Percentiles rank a stretch among this genome's conserved stretches.
phyloP scores from a whole-genome alignment of 1,140 invertebrate genomes.

The Ptiloglossa arizonensis region DNA sequence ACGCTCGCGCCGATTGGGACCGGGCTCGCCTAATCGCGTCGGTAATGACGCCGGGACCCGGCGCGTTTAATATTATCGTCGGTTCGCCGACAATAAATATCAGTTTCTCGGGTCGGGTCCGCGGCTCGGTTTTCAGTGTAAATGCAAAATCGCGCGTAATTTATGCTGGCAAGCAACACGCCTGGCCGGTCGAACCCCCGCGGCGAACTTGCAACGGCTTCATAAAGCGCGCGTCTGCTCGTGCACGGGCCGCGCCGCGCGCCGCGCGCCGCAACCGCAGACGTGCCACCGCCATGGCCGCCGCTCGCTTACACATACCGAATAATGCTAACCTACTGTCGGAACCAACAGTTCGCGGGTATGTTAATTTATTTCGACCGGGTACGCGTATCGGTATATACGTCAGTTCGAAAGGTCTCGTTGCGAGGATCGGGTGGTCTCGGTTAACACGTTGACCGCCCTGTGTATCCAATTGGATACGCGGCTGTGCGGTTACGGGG shows the following conservation, averaged over 20 bases:
- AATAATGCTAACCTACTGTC: constrained; percentile 53
- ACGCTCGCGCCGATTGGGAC: background rate
- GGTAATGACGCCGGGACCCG: constrained; percentile 34
- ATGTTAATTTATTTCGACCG: background rate
- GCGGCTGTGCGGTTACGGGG: no score
- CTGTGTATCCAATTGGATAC: no score
- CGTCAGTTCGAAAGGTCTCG: no score
- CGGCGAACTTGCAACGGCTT: constrained; percentile 78
- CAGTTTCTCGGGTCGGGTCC: constrained; percentile 46
- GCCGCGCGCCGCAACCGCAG: constrained; percentile 24
- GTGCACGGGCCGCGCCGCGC: constrained; percentile 13
- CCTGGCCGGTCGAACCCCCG: constrained; percentile 73
- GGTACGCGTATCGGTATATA: background rate
- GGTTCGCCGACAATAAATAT: constrained; percentile 59
- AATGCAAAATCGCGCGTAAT: constrained; percentile 79
- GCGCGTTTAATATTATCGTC: constrained; percentile 52
- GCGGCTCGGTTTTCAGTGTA: constrained; percentile 71
- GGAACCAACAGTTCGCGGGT: background rate
- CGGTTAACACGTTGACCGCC: no score
- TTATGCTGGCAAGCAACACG: constrained; percentile 78
- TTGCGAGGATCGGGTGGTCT: background rate
- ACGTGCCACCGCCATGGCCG: constrained; percentile 22
- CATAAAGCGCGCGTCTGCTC: constrained; percentile 67
- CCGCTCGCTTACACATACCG: constrained; percentile 42
- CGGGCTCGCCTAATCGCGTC: constrained; percentile 20